Conservation (phyloP, 2,888 invertebrate genomes). For the Coelopa pilipes region DNA sequence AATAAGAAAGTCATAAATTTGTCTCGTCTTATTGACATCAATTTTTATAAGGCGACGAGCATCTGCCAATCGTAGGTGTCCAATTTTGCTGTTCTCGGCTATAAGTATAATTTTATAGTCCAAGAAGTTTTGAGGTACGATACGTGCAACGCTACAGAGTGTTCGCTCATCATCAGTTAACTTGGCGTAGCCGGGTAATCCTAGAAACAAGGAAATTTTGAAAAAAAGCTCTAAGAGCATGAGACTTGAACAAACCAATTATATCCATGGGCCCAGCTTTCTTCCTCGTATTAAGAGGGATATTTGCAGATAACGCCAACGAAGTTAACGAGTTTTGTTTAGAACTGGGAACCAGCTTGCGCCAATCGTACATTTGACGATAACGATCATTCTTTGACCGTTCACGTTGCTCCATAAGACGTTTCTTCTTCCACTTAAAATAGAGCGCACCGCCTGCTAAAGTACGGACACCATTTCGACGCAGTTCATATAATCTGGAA, state of each 20-base stretch:
- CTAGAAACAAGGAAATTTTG: slow-evolving; percentile 67
- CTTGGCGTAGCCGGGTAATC: slow-evolving; percentile 82
- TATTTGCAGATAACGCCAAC: background rate
- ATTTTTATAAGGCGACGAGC: slow-evolving; percentile 88
- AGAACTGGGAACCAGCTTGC: slow-evolving; percentile 55
- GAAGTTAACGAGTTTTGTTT: slow-evolving; percentile 33
- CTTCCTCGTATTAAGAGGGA: slow-evolving; percentile 46
- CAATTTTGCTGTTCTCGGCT: slow-evolving; percentile 79
- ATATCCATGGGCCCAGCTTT: slow-evolving; percentile 65
- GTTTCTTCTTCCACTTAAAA: slow-evolving; percentile 72
- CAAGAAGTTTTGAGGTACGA: slow-evolving; percentile 82
- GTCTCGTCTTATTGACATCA: slow-evolving; percentile 92
- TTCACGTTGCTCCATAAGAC: slow-evolving; percentile 55
- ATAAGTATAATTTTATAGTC: slow-evolving; percentile 81
- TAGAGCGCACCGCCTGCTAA: slow-evolving; percentile 75
- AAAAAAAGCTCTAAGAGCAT: background rate
- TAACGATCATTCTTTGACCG: slow-evolving; percentile 55
- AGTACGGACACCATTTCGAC: slow-evolving; percentile 77
- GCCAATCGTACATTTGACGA: slow-evolving; percentile 50
- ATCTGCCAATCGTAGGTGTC: slow-evolving; percentile 80
- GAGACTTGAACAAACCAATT: slow-evolving; percentile 47
- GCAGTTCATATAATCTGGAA: slow-evolving; percentile 72
- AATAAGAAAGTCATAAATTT: slow-evolving; percentile 82
- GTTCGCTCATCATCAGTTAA: slow-evolving; percentile 78
- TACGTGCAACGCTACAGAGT: slow-evolving; percentile 79